phyloP scores from a whole-genome alignment of 2,797 vertebrate species.

The Tragopan temminckii region DNA sequence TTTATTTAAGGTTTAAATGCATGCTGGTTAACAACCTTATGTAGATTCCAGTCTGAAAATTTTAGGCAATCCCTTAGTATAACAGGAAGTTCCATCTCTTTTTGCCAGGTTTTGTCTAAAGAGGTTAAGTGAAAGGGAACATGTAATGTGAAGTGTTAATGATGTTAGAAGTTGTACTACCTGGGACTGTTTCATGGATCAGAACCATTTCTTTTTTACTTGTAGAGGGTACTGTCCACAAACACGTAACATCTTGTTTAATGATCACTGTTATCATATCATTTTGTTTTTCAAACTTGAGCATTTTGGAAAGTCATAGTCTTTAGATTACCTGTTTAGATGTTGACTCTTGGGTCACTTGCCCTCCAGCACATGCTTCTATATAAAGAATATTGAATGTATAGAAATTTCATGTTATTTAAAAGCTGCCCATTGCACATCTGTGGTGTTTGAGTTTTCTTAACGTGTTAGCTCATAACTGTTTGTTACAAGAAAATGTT shows the following conservation, averaged over 20 bases:
- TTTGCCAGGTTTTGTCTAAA: background rate
- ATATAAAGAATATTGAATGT: no score
- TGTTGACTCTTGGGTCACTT: constrained; percentile 29
- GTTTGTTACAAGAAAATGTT: background rate
- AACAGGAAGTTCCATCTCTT: background rate
- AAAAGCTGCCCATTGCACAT: background rate
- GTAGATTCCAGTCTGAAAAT: background rate
- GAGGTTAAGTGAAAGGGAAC: background rate
- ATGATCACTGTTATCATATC: background rate
- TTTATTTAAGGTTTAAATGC: background rate
- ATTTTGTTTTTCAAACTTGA: background rate
- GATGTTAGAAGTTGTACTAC: background rate
- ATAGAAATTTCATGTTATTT: no score
- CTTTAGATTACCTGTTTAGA: background rate
- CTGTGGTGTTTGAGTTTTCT: background rate
- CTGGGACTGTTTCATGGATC: background rate
- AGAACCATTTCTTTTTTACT: background rate
- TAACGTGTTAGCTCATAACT: background rate
- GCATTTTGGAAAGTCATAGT: background rate
- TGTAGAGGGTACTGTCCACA: background rate
- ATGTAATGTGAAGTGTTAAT: background rate
- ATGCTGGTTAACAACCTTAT: background rate
- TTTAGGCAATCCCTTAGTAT: background rate
- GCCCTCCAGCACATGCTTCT: constrained; percentile 6
- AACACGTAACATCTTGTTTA: background rate